Conservation (phyloP, 2,888 invertebrate species). For the Cryptophagus acutangulus region DNA sequence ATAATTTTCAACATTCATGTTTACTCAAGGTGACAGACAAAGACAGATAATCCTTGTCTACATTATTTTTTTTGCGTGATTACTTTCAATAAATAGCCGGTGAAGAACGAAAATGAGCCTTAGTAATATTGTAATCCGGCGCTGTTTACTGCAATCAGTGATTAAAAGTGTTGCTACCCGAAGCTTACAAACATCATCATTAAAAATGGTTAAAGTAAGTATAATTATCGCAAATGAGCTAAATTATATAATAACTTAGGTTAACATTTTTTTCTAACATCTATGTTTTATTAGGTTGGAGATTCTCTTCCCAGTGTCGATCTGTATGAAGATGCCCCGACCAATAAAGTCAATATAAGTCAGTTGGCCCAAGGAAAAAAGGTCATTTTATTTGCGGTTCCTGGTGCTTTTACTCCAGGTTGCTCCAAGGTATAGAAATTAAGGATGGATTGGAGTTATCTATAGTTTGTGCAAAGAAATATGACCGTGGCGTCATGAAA, state of each 20-base stretch:
- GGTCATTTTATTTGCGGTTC: slow-evolving; percentile 83
- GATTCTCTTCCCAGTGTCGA: slow-evolving; percentile 74
- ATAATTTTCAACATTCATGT: no score
- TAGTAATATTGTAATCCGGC: slow-evolving; percentile 11
- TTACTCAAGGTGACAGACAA: no score
- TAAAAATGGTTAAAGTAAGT: slow-evolving; percentile 16
- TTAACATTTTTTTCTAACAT: slow-evolving; percentile 1
- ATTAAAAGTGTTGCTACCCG: slow-evolving; percentile 7
- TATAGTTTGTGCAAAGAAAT: no score
- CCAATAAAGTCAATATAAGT: slow-evolving; percentile 75
- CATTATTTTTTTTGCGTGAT: no score
- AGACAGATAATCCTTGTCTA: no score
- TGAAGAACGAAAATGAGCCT: slow-evolving; percentile 13
- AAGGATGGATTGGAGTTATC: no score
- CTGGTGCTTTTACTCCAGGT: slow-evolving; percentile 92
- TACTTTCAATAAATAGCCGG: no score
- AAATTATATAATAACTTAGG: slow-evolving; percentile 11
- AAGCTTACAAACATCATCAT: slow-evolving; percentile 14
- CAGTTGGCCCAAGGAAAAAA: slow-evolving; percentile 74
- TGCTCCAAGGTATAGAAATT: slow-evolving; percentile 68
- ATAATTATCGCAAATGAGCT: slow-evolving; percentile 4
- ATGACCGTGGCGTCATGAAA: no score
- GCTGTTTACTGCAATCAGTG: slow-evolving; percentile 5
- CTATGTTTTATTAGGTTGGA: slow-evolving; percentile 61
- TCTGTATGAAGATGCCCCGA: slow-evolving; percentile 80